Conservation (phyloP, 1,140 invertebrate species). For the Ctenoplectra terminalis region DNA sequence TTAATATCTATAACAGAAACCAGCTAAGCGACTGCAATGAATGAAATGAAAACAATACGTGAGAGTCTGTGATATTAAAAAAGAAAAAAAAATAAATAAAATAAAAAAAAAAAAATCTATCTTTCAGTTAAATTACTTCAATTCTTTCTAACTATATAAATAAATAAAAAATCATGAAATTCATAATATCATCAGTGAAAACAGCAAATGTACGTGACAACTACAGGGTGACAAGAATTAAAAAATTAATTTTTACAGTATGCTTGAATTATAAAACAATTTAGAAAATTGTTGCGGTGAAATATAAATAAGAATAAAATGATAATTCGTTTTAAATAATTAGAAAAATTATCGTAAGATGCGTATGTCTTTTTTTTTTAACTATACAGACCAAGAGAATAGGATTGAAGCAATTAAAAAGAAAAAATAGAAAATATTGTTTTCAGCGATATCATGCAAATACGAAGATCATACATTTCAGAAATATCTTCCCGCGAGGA, state of each 20-base stretch:
- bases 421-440: too few species aligned
- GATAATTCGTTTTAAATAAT: too few species aligned
- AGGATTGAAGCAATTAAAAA: neutral
- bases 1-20: slow-evolving; percentile 57
- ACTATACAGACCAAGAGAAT: neutral
- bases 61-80: neutral
- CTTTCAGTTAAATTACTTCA: too few species aligned
- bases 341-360: neutral
- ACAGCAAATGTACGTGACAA: too few species aligned
- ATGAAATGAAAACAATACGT: neutral
- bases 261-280: neutral
- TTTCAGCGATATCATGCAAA: neutral
- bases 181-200: neutral
- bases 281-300: neutral
- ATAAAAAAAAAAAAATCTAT: too few species aligned
- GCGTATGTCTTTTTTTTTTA: neutral
- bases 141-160: too few species aligned
- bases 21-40: slow-evolving; percentile 29
- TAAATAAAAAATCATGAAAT: neutral
- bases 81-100: too few species aligned
- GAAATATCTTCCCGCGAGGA: slow-evolving; percentile 81
- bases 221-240: neutral
- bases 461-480: slow-evolving; percentile 77
- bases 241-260: neutral
- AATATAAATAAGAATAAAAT: neutral